Base-by-base conservation (phyloP, 2,888 invertebrate genomes). In the Craniophora ligustri region DNA sequence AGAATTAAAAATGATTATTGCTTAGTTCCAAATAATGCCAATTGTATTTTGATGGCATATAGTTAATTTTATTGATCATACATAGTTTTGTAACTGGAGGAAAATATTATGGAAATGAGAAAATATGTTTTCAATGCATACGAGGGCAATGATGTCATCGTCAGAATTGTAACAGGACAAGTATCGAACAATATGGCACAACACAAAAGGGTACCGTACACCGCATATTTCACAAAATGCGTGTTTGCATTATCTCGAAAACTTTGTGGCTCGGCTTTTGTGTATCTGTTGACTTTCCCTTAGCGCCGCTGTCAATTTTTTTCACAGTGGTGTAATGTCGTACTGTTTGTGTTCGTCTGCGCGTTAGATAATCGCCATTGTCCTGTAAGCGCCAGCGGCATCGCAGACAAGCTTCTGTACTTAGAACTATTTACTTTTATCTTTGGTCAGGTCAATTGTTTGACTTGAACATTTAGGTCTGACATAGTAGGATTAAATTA, bases 241-340 rank as follows among this genome's bases (percentile, higher is more conserved):
- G 72, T 87, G 74, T 86, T 86, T 84, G 77, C 67, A 67, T 85
- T 88, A 85, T 86, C 82, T 82, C 64, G n/a, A 59, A 76, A 75
- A 77, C 76, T 77, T 78, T 76, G 69, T 69, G 76, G 63, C 62
- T 57, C 72, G 30, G 28, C 51, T 74, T 80, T 82, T 87, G 82
- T 87, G 74, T 85, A 79, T 82, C 84, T 87, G 84, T 86, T 84
- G 85, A 87, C 88, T 90, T 90, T 89, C 86, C 85, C 84, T 85
- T 79, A 80, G 78, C 72, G 77, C 76, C 77, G 78, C 73, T 69
- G 80, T 79, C 77, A 66, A 71, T 76, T 65, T 84, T 26, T 88
- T 86, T 78, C 63, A 72, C 62, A 66, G 64, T 71, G 75, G 82
- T 85, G 75, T 85, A 85, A 85, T 86, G 76, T 84, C 72, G 78